Conservation (phyloP, 2,797 vertebrate species). For the Cynopterus sphinx region DNA sequence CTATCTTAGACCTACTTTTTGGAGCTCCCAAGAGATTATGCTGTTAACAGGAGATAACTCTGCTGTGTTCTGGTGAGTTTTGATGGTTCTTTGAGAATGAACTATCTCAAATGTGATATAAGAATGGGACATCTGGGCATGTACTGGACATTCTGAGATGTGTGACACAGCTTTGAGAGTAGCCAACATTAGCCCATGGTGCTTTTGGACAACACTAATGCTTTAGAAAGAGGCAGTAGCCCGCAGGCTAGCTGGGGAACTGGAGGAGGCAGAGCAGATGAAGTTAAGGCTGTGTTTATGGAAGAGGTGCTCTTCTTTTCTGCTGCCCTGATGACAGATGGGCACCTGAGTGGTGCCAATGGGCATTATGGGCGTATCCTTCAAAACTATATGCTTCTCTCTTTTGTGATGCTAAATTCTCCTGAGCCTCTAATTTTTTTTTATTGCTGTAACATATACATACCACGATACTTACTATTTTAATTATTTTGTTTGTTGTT, state of each 20-base stretch:
- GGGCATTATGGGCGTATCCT: not conserved
- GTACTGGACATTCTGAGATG: not conserved
- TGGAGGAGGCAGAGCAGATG: not conserved
- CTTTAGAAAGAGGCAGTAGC: not conserved
- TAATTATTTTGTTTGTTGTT: not conserved
- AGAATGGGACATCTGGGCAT: not conserved
- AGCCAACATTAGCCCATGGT: no score
- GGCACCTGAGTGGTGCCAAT: no score
- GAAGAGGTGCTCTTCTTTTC: not conserved
- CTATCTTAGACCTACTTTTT: not conserved
- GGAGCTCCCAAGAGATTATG: not conserved
- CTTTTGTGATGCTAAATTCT: not conserved
- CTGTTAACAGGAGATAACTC: not conserved
- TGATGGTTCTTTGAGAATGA: not conserved
- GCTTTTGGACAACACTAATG: not conserved
- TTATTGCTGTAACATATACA: not conserved
- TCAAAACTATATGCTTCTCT: not conserved
- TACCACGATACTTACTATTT: not conserved
- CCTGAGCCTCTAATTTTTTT: not conserved
- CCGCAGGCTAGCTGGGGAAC: not conserved
- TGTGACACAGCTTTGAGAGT: not conserved
- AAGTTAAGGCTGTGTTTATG: not conserved
- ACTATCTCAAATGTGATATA: not conserved
- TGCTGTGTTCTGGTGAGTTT: not conserved
- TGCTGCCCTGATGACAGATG: not conserved